Base-by-base conservation (phyloP, 2,888 invertebrate genomes). In the Tachina lurida region DNA sequence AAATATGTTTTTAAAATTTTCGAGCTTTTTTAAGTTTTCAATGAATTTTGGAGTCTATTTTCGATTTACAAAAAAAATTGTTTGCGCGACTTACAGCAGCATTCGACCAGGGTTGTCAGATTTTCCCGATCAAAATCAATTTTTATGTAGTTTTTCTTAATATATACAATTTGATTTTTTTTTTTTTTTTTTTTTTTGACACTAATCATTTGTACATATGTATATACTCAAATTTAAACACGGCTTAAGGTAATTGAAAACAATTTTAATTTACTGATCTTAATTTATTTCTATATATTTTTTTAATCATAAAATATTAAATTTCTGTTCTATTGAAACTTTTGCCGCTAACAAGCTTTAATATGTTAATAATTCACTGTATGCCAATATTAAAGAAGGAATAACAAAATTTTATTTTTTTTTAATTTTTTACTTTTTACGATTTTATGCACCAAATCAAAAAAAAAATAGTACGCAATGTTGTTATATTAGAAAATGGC, bases 401-500 rank as follows among this genome's bases (percentile, higher is more conserved):
- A 13, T 39, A 13, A 13, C 63, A 45, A 62, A 76, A 45, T n/a
- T 41, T 31, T 15, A 62, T 43, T 39, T 15, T 82, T 19, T 47
- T 75, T 71, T 39, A 43, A 22, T 83, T 83, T 79, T 60, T 39
- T 9, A 12, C n/a, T 76, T 58, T 67, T 65, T 52, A 67, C 58
- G 22, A 68, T n/a, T 70, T 45, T n/a, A 68, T 49, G 65, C 76
- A 80, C 80, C 54, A 52, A 10, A 15, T 15, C 17, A 5, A 43
- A 12, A 47, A 31, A 56, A 45, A 63, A 52, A 41, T 80, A 86
- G 86, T 86, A 80, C 83, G 86, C 56, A 86, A 86, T 83, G 83
- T 86, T 86, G 86, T 86, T 41, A 73, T 86, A 71, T 2, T 83
- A 52, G 86, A 86, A 62, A 86, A 86, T 73, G 86, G 67, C 86